Percentiles rank a stretch among this genome's conserved stretches.
phyloP scores from a whole-genome alignment of 2,797 vertebrate species.

The Pipistrellus kuhlii region DNA sequence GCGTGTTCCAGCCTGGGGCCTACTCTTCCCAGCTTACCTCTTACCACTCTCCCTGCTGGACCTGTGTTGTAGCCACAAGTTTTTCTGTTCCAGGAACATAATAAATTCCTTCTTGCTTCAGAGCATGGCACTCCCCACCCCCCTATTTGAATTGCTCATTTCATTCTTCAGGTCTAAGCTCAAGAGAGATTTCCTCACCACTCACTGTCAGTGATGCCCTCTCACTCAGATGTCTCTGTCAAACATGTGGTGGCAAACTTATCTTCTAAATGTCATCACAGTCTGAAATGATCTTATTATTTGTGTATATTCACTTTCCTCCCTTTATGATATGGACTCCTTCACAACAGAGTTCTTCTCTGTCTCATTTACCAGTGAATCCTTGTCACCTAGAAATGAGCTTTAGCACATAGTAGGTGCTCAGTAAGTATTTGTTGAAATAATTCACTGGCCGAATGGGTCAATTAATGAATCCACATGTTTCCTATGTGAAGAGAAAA shows the following conservation, averaged over 20 bases:
- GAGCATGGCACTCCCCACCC: neutral
- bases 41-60: neutral
- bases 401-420: neutral
- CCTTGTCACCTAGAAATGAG: neutral
- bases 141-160: neutral
- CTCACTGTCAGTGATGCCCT: neutral
- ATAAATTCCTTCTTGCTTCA: neutral
- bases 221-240: neutral
- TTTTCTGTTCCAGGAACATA: neutral
- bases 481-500: neutral
- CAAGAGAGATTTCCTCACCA: neutral
- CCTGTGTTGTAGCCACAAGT: neutral
- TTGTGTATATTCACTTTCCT: neutral
- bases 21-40: neutral
- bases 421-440: slow-evolving; percentile 34
- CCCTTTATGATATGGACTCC: neutral
- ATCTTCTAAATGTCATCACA: neutral
- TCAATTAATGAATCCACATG: neutral
- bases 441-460: neutral
- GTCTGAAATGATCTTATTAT: neutral
- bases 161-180: neutral
- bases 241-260: neutral
- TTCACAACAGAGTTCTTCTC: neutral
- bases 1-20: no score
- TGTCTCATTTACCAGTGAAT: neutral